Evolutionary conservation across 2,888 invertebrate species (phyloP).

Genomic region (Drosophila quasianomalipes): DNA sequence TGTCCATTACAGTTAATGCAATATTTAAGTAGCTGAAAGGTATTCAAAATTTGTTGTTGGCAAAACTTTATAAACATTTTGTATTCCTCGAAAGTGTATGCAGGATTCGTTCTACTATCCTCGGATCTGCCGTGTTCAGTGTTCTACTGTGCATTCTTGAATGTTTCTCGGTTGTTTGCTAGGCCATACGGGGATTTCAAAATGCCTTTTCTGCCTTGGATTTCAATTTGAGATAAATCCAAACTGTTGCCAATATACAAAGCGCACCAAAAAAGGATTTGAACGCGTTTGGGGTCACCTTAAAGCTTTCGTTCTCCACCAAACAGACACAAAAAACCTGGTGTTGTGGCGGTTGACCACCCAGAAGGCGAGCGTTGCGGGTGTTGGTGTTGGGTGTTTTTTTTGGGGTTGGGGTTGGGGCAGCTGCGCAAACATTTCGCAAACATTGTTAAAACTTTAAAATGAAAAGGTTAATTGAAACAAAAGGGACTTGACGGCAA

Average conservation of each 20-base stretch:
- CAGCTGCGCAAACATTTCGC: constrained; percentile 65
- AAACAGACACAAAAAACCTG: constrained; percentile 14
- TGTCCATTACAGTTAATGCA: background rate
- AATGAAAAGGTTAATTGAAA: constrained; percentile 81
- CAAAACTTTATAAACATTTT: background rate
- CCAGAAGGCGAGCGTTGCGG: background rate
- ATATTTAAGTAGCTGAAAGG: background rate
- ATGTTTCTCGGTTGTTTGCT: constrained; percentile 8
- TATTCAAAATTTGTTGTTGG: background rate
- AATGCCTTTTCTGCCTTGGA: constrained; percentile 49
- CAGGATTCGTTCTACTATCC: constrained; percentile 1
- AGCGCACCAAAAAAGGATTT: constrained; percentile 9
- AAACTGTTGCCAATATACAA: constrained; percentile 61
- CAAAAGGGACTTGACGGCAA: constrained; percentile 76
- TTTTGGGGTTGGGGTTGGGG: background rate
- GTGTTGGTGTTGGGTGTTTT: background rate
- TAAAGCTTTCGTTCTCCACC: constrained; percentile 5
- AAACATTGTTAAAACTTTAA: constrained; percentile 78
- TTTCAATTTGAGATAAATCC: constrained; percentile 71
- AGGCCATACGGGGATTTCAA: background rate
- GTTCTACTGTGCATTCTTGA: background rate
- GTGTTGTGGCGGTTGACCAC: constrained; percentile 15
- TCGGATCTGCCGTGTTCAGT: background rate
- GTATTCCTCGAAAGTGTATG: constrained; percentile 11
- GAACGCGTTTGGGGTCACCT: constrained; percentile 35